Evolutionary conservation across 2,113 vertebrate species (phyloP), one percentile per base, ranked within the genome.

Genomic region (Sitta europaea): DNA sequence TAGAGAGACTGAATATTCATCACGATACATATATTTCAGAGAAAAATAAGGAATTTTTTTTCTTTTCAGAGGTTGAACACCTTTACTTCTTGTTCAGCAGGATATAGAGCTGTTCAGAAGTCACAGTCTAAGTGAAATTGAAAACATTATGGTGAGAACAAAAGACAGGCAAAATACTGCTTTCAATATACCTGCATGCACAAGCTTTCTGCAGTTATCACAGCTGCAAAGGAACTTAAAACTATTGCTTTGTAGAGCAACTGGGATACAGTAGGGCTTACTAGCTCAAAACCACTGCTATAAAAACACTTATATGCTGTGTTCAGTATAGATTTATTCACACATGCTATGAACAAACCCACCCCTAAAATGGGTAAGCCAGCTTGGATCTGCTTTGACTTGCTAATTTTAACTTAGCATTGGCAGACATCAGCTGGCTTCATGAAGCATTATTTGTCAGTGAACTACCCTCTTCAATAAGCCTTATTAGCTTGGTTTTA

Each of bases 41-140:
- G 63, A 71, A 89, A 83, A 85, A 43, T 0, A 15, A 0, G 2
- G 0, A 0, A 0, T 1, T 4, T 61, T 77, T 70, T 66, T 51
- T 10, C 36, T 65, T 79, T 72, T 71, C 55, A 67, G 62, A 85
- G 15, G 25, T 4, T 70, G 54, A 82, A 73, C 21, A 73, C 24
- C 20, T 47, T 28, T 33, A 65, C 17, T 67, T 87, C 27, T 72
- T 73, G 27, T 54, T 83, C 42, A 83, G 62, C 24, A 73, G 38
- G 31, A 36, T 12, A 91, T 18, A 73, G 76, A 92, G 28, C 27
- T 58, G 13, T 67, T 88, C 55, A 57, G 35, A 84, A 86, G 38
- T 38, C 54, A 50, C 1, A 76, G 29, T 23, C 28, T 55, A 58
- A 63, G 5, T 11, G 33, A 86, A 67, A 67, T 0, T 45, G 36